These are phyloP conservation scores for Mastacembelus armatus DNA, from an alignment of 2,797 vertebrate species.

Conservation along the genomic window DNA sequence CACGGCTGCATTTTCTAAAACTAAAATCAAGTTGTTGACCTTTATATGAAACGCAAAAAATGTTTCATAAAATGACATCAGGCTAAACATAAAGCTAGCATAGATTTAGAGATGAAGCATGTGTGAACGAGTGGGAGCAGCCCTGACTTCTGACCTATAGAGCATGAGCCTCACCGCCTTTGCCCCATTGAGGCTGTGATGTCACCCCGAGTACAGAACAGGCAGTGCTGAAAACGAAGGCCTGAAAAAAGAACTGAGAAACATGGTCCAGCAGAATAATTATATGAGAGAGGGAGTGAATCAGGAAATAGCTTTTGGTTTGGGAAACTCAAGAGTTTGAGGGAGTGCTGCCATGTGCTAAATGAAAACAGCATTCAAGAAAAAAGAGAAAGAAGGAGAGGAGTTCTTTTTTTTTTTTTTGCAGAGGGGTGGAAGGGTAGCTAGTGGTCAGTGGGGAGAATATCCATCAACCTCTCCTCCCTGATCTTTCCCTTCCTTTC, in stretches of 20 bases:
- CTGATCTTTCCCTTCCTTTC: constrained; percentile 17
- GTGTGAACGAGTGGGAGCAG: constrained; percentile 45
- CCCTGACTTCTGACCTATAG: constrained; percentile 54
- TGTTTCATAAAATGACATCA: too few relatives aligned
- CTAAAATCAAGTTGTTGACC: constrained; percentile 16
- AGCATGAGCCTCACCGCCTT: constrained; percentile 37
- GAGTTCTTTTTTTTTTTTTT: constrained; percentile 4
- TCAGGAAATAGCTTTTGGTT: constrained; percentile 86
- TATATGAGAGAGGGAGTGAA: constrained; percentile 84
- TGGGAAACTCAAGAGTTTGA: constrained; percentile 78
- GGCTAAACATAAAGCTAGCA: too few relatives aligned
- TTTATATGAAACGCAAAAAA: too few relatives aligned
- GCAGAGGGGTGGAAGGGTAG: constrained; percentile 53
- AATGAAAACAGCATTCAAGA: constrained; percentile 82
- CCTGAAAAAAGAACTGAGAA: constrained; percentile 59
- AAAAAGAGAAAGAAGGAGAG: constrained; percentile 27
- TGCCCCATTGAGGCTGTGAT: constrained; percentile 72
- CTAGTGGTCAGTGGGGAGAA: constrained; percentile 66
- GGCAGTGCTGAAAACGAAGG: constrained; percentile 60
- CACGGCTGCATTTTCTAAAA: not conserved
- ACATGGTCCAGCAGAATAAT: constrained; percentile 80
- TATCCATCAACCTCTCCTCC: constrained; percentile 25
- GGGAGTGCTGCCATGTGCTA: constrained; percentile 82
- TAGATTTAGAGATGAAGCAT: constrained; percentile 26
- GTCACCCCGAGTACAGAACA: constrained; percentile 76